Evolutionary conservation across 2,113 vertebrate genomes (phyloP), one percentile per base, ranked within the genome.

Genomic region (Dromiciops gliroides): DNA sequence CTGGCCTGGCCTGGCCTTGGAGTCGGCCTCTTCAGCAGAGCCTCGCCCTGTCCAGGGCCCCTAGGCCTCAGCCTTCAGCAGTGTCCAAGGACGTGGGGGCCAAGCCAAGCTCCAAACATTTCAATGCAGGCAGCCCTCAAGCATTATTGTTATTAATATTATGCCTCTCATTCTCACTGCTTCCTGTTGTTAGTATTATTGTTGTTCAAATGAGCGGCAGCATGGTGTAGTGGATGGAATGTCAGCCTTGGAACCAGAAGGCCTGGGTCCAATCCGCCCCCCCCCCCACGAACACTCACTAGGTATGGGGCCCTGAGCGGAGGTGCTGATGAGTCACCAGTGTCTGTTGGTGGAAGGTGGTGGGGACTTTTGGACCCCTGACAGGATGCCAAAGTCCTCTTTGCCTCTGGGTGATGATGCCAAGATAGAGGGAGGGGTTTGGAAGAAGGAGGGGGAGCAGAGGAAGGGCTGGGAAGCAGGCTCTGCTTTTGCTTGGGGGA

Each of bases 401-500:
- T 11, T 31, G 56, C 56, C 56, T 31, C 28, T 90, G 67, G 95
- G 60, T 12, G 25, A n/a, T 12, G 48, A 24, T 92, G 52, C 92
- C 89, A 96, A 95, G 48, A 93, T 11, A 75, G 67, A 92, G 9
- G 1, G 47, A 37, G 95, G 25, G 60, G 89, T 92, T 8, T 90
- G 48, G 91, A 50, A 92, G 90, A 94, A 96, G 48, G 51, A 48
- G 2, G 0, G 44, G 44, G 90, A 93, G 48, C 50, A 91, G n/a
- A 97, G 31, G 92, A 94, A 95, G 14, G 47, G 28, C 49, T 44
- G 12, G 31, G 31, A 37, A 1, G 0, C 90, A 4, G 10, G 11
- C 52, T 92, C 89, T 89, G n/a, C 52, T 96, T 93, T 92, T 89
- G 88, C 94, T 89, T 93, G n/a, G 92, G 49, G 53, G 48, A 96